Evolutionary conservation across 2,888 invertebrate genomes (phyloP).

Genomic region (Villa cingulata): DNA sequence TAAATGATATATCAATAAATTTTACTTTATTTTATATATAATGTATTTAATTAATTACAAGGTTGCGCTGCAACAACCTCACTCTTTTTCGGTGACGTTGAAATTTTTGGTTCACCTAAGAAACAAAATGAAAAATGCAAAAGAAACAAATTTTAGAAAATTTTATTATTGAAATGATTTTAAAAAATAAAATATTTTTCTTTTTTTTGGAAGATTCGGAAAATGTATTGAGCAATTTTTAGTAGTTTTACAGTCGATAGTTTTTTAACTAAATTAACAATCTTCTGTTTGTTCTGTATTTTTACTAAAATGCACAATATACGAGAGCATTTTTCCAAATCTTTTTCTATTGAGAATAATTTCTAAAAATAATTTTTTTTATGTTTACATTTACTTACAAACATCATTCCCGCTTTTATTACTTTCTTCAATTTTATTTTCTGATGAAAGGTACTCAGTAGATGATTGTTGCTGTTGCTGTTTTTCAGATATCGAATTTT

Average conservation of each 20-base stretch:
- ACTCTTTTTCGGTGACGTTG: conserved; percentile 21
- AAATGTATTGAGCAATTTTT: too few relatives aligned
- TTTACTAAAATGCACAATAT: too few relatives aligned
- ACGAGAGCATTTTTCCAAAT: too few relatives aligned
- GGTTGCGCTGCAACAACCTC: conserved; percentile 14
- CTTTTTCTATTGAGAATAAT: background rate
- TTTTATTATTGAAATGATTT: too few relatives aligned
- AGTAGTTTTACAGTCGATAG: background rate
- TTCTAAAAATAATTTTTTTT: background rate
- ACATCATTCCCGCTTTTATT: conserved; percentile 11
- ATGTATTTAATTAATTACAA: conserved; percentile 15
- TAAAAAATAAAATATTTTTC: too few relatives aligned
- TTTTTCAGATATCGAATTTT: conserved; percentile 15
- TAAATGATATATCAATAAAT: too few relatives aligned
- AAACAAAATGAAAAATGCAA: conserved; percentile 2
- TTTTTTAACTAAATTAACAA: background rate
- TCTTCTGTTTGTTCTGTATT: too few relatives aligned
- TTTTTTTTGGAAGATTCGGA: too few relatives aligned
- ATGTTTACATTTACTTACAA: conserved; percentile 5
- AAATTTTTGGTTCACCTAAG: conserved; percentile 32
- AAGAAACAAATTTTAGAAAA: background rate
- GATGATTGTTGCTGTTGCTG: conserved; percentile 20
- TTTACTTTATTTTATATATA: too few relatives aligned
- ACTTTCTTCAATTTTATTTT: conserved; percentile 5
- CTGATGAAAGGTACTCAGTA: conserved; percentile 11